Base-by-base conservation (phyloP, 2,113 vertebrate species). In the Oenanthe melanoleuca region DNA sequence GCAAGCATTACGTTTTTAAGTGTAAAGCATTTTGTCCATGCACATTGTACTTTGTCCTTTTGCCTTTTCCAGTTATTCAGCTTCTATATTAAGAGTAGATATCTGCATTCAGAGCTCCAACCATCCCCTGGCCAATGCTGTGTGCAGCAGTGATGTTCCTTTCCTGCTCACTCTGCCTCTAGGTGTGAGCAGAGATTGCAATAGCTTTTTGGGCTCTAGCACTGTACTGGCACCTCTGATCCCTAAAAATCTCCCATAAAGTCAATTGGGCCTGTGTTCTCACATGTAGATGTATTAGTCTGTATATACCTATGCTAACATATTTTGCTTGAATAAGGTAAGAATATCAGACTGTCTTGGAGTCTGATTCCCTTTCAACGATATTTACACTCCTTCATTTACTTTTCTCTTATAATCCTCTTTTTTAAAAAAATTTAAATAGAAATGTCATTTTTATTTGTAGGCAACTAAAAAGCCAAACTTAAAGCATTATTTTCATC, bases 91-190 rank as follows among this genome's bases (percentile, higher is more conserved):
- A 49, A 53, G 23, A 63, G 22, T 22, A 52, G 40, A 12, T 33
- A 17, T 5, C 49, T 63, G 6, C 17, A 31, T 53, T 73, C 6
- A 45, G 37, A 50, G 42, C 34, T 38, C 57, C 8, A 50, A 1
- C 0, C 0, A 5, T 33, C 67, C 8, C 28, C 28, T 40, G 52
- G 17, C 3, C 47, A n/a, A 4, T 24, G 29, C 3, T 38, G 25
- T 24, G 33, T 15, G 37, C 11, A 59, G 18, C 20, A 71, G 29
- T 34, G 40, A 38, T 18, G 31, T 24, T 26, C 2, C 26, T 79
- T 71, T 79, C 37, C 47, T 57, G 14, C 23, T 87, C 38, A 10
- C 25, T 63, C 23, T 40, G 28, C 23, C 31, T 52, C 47, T 60
- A 0, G 33, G 7, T 19, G 6, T 19, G 11, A 64, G 4, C 28